phyloP scores from a whole-genome alignment of 2,888 invertebrate species.

The Dryobotodes eremita region DNA sequence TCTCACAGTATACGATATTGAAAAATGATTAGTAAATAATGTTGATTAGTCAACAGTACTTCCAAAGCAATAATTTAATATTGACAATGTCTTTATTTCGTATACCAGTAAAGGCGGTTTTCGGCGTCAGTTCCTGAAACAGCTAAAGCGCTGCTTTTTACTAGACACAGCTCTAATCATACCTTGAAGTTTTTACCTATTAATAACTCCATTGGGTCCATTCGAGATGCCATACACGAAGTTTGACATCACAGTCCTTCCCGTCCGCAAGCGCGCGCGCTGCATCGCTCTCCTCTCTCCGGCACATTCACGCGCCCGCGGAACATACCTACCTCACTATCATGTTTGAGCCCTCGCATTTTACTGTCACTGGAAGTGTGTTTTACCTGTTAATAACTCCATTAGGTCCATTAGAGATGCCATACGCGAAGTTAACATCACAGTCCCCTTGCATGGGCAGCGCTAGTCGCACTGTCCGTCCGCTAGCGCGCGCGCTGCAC shows the following conservation, averaged over 20 bases:
- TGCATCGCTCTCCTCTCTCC: slow-evolving; percentile 94
- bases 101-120: background rate
- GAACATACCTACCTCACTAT: slow-evolving; percentile 91
- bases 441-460: slow-evolving; percentile 91
- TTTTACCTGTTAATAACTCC: slow-evolving; percentile 72
- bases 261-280: slow-evolving; percentile 86
- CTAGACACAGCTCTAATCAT: too few species aligned
- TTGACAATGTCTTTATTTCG: background rate
- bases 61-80: background rate
- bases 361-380: slow-evolving; percentile 92
- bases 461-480: slow-evolving; percentile 87
- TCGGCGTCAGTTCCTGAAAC: background rate
- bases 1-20: background rate
- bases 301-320: slow-evolving; percentile 95
- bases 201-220: slow-evolving; percentile 82
- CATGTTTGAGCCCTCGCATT: slow-evolving; percentile 94
- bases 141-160: background rate
- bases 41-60: background rate
- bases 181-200: background rate
- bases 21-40: background rate
- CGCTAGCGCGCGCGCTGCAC: slow-evolving; percentile 91
- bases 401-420: slow-evolving; percentile 84
- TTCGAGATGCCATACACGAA: slow-evolving; percentile 89
- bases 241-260: slow-evolving; percentile 90
- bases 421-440: slow-evolving; percentile 91